Evolutionary conservation across 2,113 vertebrate species (phyloP), one percentile per base, ranked within the genome.

Genomic region (Saimiri boliviensis): DNA sequence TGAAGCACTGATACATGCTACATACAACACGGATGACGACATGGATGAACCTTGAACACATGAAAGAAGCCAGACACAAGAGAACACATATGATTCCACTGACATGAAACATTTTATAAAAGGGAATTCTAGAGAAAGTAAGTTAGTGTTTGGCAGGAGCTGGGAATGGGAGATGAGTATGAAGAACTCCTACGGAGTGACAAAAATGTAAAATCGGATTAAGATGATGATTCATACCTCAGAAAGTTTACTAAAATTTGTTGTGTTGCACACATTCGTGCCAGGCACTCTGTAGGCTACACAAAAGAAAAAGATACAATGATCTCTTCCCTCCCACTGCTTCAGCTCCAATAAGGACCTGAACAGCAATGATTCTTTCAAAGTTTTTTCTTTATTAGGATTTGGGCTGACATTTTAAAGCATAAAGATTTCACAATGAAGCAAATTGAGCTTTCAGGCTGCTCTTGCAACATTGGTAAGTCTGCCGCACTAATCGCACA

Each of bases 401-500:
- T 32, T 49, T 12, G 17, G 47, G 20, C 47, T 54, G 47, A 80
- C 32, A 35, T 32, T 45, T 56, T 58, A 42, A 54, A 52, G 17
- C 6, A 2, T 4, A n/a, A 42, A 42, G 70, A 16, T 74, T 42
- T 88, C 6, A 14, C n/a, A 74, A 3, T 21, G 10, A 58, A 56
- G 10, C 21, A 42, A 20, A 32, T 30, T 11, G 2, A 74, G 11
- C 11, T 56, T 32, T 88, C 70, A 3, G 16, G 25, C 17, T 21
- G n/a, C 5, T 42, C 37, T 19, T 23, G 30, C 40, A 74, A 54
- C 27, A 6, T 8, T 52, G 35, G 21, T 37, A 76, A 42, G 13
- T 74, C 40, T 76, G 6, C 6, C 0, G 1, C 49, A 54, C 12
- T 16, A 27, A 8, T 27, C 1, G 7, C 12, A 37, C 10, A 56